These are phyloP conservation scores for Apamea anceps DNA, from an alignment of 2,888 invertebrate species.

Conservation along the genomic window DNA sequence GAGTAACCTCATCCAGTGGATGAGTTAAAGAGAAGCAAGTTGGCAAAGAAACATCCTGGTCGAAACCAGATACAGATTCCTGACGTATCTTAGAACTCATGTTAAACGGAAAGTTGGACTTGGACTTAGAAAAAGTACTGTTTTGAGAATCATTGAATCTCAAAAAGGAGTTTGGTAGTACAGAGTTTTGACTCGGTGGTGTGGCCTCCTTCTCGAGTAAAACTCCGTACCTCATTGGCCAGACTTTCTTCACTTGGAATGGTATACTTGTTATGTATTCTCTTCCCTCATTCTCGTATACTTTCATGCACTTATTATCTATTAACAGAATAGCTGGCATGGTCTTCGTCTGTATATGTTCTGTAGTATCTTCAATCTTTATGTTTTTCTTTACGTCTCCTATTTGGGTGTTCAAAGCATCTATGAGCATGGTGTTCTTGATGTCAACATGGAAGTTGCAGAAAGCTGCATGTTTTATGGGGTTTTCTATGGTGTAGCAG, in stretches of 20 bases:
- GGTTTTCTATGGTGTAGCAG: conserved; percentile 95
- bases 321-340: conserved; percentile 93
- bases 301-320: conserved; percentile 94
- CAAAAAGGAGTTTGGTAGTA: conserved; percentile 79
- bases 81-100: conserved; percentile 83
- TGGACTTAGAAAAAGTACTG: conserved; percentile 80
- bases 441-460: conserved; percentile 90
- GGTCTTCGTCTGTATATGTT: conserved; percentile 87
- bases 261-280: conserved; percentile 96
- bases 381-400: conserved; percentile 87
- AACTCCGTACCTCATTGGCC: conserved; percentile 96
- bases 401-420: conserved; percentile 87
- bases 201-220: conserved; percentile 93
- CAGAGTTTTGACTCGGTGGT: conserved; percentile 78
- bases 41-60: conserved; percentile 91
- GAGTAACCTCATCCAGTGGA: conserved; percentile 97
- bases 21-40: conserved; percentile 96
- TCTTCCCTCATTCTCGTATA: conserved; percentile 95
- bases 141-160: conserved; percentile 84
- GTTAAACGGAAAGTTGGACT: conserved; percentile 76
- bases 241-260: conserved; percentile 94
- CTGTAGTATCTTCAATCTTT: conserved; percentile 87
- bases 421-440: conserved; percentile 90
- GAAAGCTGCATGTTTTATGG: conserved; percentile 95
- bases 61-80: conserved; percentile 82